Evolutionary conservation across 1,140 invertebrate genomes (phyloP), one percentile per base, ranked within the genome.

Genomic region (Globodera ellingtonae): DNA sequence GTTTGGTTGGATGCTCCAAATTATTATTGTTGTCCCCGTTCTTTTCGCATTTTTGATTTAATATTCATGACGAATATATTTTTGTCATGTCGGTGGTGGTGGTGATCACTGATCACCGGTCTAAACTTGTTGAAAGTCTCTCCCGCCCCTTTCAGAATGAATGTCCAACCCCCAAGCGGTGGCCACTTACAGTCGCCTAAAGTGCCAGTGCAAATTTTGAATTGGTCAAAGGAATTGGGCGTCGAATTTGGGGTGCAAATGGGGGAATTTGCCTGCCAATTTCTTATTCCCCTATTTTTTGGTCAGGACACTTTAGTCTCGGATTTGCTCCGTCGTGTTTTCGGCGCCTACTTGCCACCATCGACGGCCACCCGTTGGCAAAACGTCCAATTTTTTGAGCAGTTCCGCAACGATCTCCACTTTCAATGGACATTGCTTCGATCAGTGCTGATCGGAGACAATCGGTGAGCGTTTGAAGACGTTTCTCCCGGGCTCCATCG

Each of bases 341-440:
- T 6, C 35, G 10, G 67, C 10, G 5, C 67, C 8, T n/a, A 70
- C 6, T 35, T 35, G 10, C 10, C 35, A 24, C 2, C 67, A 7
- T 62, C 18, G 56, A 6, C 15, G 56, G 5, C 56, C 56, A 15
- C 56, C 18, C 56, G 18, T 47, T 70, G 67, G 67, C 35, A 70
- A 6, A 21, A 70, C 24, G 35, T 70, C 9, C 67, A n/a, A 47
- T 47, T 44, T 21, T 35, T 70, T 8, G 35, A 77, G 47, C 46
- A 69, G 46, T 77, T 44, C 47, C 65, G 69, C 24, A 46, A 46
- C 65, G 62, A 69, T 15, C 65, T 52, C 2, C 48, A 10, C 13
- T 65, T 65, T 15, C 52, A 46, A n/a, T 77, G 75, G 75, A 67
- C 13, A 10, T 69, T 77, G 48, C 52, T 77, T 13, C 56, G 46